Percentiles rank a stretch among this genome's conserved stretches.
These are phyloP conservation scores for Battus philenor DNA, from an alignment of 1,140 invertebrate species.

Conservation along the genomic window DNA sequence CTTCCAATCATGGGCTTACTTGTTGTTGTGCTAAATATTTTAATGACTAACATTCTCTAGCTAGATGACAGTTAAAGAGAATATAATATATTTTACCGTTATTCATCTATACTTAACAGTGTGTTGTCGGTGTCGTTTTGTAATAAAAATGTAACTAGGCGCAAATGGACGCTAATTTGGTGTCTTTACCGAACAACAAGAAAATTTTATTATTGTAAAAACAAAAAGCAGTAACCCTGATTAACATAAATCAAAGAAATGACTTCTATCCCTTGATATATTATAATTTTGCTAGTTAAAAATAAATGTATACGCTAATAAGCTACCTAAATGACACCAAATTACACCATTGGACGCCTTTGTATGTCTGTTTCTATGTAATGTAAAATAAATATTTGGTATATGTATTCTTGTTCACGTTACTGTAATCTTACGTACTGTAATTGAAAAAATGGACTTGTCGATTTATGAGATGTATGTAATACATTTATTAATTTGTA, in stretches of 20 bases:
- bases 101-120: neutral
- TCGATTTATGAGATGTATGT: constrained; percentile 68
- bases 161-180: constrained; percentile 7
- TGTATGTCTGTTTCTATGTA: constrained; percentile 52
- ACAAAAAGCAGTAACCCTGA: too few relatives aligned
- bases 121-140: constrained; percentile 10
- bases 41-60: constrained; percentile 20
- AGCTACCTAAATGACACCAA: constrained; percentile 22
- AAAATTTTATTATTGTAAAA: too few relatives aligned
- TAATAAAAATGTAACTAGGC: constrained; percentile 1
- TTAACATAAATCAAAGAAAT: too few relatives aligned
- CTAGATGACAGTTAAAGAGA: constrained; percentile 9
- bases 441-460: constrained; percentile 69
- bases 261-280: too few relatives aligned
- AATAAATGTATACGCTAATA: too few relatives aligned
- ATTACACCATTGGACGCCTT: constrained; percentile 27
- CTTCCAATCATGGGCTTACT: constrained; percentile 22
- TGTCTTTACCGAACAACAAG: neutral
- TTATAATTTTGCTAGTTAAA: too few relatives aligned
- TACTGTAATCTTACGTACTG: constrained; percentile 69
- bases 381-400: constrained; percentile 37
- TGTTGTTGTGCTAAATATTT: constrained; percentile 25
- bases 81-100: constrained; percentile 4
- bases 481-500: constrained; percentile 71
- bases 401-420: constrained; percentile 71